These are phyloP conservation scores for Agrochola litura DNA, from an alignment of 2,888 invertebrate species.

Conservation along the genomic window DNA sequence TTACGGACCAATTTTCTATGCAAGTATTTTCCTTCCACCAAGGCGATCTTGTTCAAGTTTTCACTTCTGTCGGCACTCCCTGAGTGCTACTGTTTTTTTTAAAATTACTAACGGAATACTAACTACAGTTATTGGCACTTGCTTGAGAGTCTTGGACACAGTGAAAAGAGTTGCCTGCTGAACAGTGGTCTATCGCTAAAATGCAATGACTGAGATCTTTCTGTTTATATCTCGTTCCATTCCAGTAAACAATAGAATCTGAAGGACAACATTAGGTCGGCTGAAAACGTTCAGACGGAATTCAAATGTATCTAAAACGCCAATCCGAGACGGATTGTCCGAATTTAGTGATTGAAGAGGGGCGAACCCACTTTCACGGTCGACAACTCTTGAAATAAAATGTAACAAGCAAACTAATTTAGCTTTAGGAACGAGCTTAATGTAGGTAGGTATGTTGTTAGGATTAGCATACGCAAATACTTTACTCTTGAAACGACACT, in stretches of 20 bases:
- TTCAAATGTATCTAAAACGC: constrained; percentile 32
- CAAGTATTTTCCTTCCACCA: too few relatives aligned
- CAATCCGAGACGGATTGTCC: constrained; percentile 39
- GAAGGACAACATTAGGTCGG: not conserved
- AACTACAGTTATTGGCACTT: too few relatives aligned
- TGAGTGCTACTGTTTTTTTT: too few relatives aligned
- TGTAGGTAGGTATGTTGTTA: constrained; percentile 1
- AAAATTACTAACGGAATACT: too few relatives aligned
- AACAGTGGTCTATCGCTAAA: not conserved
- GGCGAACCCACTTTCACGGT: constrained; percentile 63
- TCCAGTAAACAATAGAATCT: constrained; percentile 8
- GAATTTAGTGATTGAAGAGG: constrained; percentile 60
- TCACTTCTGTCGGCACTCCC: too few relatives aligned
- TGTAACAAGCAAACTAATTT: constrained; percentile 17
- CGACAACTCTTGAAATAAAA: constrained; percentile 45
- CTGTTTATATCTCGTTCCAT: not conserved
- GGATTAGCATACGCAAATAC: constrained; percentile 8
- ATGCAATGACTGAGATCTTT: not conserved
- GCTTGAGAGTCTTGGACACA: too few relatives aligned
- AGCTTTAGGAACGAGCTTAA: not conserved
- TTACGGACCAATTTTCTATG: too few relatives aligned
- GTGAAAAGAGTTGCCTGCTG: not conserved
- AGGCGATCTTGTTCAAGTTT: too few relatives aligned
- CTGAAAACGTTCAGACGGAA: not conserved
- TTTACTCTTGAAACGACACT: constrained; percentile 1